Base-by-base conservation (phyloP, 1,140 invertebrate species). In the Aporrectodea caliginosa region DNA sequence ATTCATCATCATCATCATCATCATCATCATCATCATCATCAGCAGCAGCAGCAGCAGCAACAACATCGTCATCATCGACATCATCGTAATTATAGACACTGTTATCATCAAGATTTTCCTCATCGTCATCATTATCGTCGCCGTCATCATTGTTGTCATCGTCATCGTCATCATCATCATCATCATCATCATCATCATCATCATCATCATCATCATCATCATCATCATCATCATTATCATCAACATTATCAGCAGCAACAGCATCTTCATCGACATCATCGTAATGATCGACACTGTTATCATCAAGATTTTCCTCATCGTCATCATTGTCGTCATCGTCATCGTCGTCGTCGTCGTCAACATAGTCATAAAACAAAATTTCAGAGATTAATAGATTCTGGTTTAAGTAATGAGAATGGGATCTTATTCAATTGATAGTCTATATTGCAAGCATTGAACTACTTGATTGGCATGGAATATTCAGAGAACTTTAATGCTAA, bases 21-120 rank as follows among this genome's bases (percentile, higher is more conserved):
- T 30, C 71, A 73, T 22, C 71, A 29, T 73, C 30, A 73, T 73
- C 71, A 73, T 73, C 71, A 73, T 73, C 71, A 31, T 73, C 71
- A 73, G 12, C 71, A 31, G 14, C 30, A 73, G 14, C 16, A 31
- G 14, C 30, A 73, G 14, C 71, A 73, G 14, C 16, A 16, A 16
- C 30, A 30, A 16, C 71, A 29, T 73, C 71, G 71, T 73, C 16
- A 73, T 73, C 71, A 30, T 73, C 71, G 30, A 22, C 71, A 16
- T 16, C 30, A 30, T 16, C 16, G 30, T 16, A 14, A 31, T 16
- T 31, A 73, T 16, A 14, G 71, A 16, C 16, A 16, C 12, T 29
- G 71, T 73, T 73, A 30, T 73, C 78, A 74, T 58, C 71, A 43
- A 27, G 29, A 27, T 43, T 43, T 6, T 58, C 77, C 14, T 22